Base-by-base conservation (phyloP, 2,888 invertebrate genomes). In the Psylliodes chrysocephalus region DNA sequence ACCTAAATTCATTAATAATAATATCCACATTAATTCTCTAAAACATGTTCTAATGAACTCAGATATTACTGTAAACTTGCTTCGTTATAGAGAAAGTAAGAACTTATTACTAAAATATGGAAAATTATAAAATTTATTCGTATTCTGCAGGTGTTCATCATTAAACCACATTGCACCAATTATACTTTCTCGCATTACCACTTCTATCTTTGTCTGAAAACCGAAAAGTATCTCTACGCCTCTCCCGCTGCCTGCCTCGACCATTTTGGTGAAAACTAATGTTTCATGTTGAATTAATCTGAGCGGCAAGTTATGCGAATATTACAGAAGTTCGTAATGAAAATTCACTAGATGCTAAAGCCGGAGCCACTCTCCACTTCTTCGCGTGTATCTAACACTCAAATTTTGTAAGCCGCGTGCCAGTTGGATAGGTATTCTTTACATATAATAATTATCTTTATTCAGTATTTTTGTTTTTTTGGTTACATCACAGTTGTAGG, bases 291-390 rank as follows among this genome's bases (percentile, higher is more conserved):
- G 19, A 55, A 55, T 55, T 55, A 55, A 55, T 55, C 44, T 17
- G 18, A 10, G 19, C 8, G 42, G 44, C 10, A 46, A 55, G 55
- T 55, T 55, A 55, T 55, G 44, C 44, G 55, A 55, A 44, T 55
- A 44, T 44, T 55, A 55, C 30, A 55, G 19, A 55, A 55, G 44
- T 55, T 55, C 12, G 30, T 55, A 33, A 55, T 55, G 55, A 55
- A 55, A 55, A 55, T 55, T 12, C 19, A 33, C 44, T 55, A 55
- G 44, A 42, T 44, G 12, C 44, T 3, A 46, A 15, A 30, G n/a
- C 6, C 25, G 42, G 17, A 54, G n/a, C 42, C 14, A 44, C 30
- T 38, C 22, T 2, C 22, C 40, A 54, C 25, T 40, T 42, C 35
- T 35, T 40, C 12, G 15, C 38, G 14, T 38, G 12, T 15, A 33